Conservation (phyloP, 2,797 vertebrate species). For the Columba guinea region DNA sequence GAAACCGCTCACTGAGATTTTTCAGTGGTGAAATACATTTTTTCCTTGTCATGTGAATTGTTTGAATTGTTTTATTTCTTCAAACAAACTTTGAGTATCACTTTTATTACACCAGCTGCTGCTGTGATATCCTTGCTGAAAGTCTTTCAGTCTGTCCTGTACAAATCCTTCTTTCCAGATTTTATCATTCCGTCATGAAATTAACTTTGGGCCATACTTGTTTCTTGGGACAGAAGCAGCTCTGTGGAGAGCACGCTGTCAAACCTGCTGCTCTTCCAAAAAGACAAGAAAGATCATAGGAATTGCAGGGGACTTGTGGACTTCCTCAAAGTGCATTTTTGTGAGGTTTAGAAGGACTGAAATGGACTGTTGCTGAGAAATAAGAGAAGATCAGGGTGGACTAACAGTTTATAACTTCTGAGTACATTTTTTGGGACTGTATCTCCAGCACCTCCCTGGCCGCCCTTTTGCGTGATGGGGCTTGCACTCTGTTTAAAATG, state of each 20-base stretch:
- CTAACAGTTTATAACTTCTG: background rate
- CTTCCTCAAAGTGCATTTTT: background rate
- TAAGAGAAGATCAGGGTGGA: background rate
- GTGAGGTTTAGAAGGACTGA: background rate
- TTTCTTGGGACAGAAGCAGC: background rate
- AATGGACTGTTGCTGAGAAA: background rate
- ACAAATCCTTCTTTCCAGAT: background rate
- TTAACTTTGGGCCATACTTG: background rate
- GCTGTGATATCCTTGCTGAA: background rate
- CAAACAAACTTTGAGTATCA: background rate
- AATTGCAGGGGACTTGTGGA: background rate
- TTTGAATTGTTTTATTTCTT: background rate
- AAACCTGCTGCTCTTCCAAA: background rate
- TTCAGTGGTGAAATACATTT: background rate
- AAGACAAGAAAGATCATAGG: background rate
- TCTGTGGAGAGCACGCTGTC: background rate
- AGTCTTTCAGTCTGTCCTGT: background rate
- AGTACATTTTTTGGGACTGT: background rate
- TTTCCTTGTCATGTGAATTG: background rate
- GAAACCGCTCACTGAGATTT: background rate
- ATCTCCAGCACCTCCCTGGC: background rate
- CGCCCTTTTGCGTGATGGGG: accelerated
- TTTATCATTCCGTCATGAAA: background rate
- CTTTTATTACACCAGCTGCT: slow-evolving; percentile 9
- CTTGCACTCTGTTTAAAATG: background rate